Base-by-base conservation (phyloP, 2,113 vertebrate species). In the Serilophus lunatus region DNA sequence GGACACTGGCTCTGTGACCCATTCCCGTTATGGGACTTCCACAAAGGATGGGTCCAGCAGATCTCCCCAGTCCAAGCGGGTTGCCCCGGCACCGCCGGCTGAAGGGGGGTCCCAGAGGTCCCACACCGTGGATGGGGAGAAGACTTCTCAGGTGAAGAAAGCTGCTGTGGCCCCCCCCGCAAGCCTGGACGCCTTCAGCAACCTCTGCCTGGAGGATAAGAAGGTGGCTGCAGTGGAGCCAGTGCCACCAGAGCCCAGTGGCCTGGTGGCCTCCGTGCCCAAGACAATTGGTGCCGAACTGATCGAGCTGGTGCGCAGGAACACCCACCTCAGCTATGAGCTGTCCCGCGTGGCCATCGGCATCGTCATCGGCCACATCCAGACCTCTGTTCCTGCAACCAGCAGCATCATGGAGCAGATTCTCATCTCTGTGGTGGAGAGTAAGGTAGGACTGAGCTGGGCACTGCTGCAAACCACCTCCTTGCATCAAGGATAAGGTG, bases 281-380 rank as follows among this genome's bases (percentile, higher is more conserved):
- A 97, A 97, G 97, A 99, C 98, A 0, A 99, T 98, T 7, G 99
- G 99, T 64, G 98, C 98, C 0, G 99, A 99, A 80, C 98, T 99
- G 96, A 99, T 99, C 3, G 99, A 99, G 97, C 98, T 99, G 61
- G 99, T 99, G 25, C 98, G 99, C 92, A 99, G 98, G 95, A 99
- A 99, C 98, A 99, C 99, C 0, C 97, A 98, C 85, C 97, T 99
- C 86, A 99, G 99, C 97, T 99, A 99, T 7, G 99, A 99, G 95
- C 97, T 99, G 78, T 99, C 99, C 5, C 98, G 99, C 0, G 99
- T 99, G 33, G 99, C 99, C 24, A 99, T 99, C 0, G 99, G 98
- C 0, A 98, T 99, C 18, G 98, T 99, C 75, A 98, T 99, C 9
- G 99, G 99, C 25, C 99, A 99, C 85, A 99, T 99, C 96, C 99